Conservation (phyloP, 2,888 invertebrate species). For the Phaedon cochleariae region DNA sequence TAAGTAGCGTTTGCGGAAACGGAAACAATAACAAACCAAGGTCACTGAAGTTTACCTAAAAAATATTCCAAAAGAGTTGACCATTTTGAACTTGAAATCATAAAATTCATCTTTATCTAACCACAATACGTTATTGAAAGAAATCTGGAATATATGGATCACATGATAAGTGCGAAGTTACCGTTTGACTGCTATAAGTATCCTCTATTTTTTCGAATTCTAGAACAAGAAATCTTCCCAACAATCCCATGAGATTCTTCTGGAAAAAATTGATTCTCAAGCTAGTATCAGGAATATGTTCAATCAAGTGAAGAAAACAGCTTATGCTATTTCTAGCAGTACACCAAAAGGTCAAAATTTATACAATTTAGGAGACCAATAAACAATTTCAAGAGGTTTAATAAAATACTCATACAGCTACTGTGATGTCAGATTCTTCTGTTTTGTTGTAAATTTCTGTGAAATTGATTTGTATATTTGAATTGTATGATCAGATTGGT, state of each 20-base stretch:
- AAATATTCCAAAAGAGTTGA: too few species aligned
- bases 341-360: slow-evolving; percentile 15
- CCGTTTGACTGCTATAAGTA: too few species aligned
- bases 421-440: neutral
- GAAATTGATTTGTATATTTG: neutral
- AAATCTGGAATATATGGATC: too few species aligned
- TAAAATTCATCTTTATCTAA: too few species aligned
- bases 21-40: too few species aligned
- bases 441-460: neutral
- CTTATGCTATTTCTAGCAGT: slow-evolving; percentile 26
- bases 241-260: neutral
- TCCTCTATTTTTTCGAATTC: neutral
- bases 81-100: too few species aligned
- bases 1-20: too few species aligned
- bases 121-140: too few species aligned
- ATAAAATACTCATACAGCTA: neutral
- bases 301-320: slow-evolving; percentile 39
- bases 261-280: slow-evolving; percentile 34
- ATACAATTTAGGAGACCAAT: slow-evolving; percentile 12
- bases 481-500: neutral
- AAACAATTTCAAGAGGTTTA: neutral
- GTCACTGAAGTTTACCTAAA: too few species aligned
- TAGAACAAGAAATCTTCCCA: neutral
- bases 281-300: slow-evolving; percentile 38
- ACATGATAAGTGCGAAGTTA: too few species aligned